Conservation (phyloP, 2,113 vertebrate species). For the Pterocles gutturalis region DNA sequence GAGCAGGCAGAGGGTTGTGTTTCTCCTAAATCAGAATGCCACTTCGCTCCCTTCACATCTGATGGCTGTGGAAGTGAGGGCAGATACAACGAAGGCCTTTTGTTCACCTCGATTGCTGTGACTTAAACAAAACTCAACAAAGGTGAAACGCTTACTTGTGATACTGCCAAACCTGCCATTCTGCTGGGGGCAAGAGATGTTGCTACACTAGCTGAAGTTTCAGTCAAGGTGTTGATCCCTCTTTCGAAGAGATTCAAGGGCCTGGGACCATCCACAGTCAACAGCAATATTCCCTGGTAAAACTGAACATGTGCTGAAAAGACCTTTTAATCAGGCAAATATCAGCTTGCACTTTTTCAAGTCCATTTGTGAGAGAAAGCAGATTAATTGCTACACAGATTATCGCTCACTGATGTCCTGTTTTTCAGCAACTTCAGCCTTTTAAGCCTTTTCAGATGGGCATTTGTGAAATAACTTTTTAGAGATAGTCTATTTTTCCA, state of each 20-base stretch:
- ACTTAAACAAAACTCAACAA: not conserved
- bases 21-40: not conserved
- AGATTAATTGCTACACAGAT: not conserved
- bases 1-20: not conserved
- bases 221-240: not conserved
- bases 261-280: not conserved
- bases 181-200: not conserved
- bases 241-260: not conserved
- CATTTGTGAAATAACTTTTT: not conserved
- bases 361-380: not conserved
- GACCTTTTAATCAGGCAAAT: not conserved
- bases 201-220: not conserved
- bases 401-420: not conserved
- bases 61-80: not conserved
- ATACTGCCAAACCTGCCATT: not conserved
- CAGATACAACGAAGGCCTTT: not conserved
- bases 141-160: fast-evolving
- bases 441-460: not conserved
- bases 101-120: not conserved
- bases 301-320: not conserved
- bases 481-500: not conserved
- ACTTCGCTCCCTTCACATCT: not conserved
- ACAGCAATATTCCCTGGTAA: not conserved
- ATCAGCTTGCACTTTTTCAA: not conserved
- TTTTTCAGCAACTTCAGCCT: not conserved